Evolutionary conservation across 1,140 invertebrate species (phyloP), one percentile per base, ranked within the genome.

Genomic region (Matsumurasca onukii): DNA sequence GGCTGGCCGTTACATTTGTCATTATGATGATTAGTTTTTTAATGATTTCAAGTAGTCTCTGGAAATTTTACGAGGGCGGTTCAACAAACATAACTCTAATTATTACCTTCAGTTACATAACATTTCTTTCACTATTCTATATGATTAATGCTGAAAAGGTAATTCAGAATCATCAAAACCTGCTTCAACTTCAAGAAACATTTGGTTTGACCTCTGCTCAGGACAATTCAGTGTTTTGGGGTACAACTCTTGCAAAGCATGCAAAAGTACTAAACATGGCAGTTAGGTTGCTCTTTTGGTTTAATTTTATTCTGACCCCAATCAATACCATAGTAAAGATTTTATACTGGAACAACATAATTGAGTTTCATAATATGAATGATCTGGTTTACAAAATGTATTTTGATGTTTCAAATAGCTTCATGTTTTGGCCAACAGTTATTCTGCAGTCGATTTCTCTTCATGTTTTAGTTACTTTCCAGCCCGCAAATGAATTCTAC

Each of bases 21-120:
- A 25, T 59, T 25, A 27, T 59, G 13, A 59, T 24, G 3, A 9
- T 59, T 3, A 59, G 24, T n/a, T 59, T 24, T 22, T 22, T 59
- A 13, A 2, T 59, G 55, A 59, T 59, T 27, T 59, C 55, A 2
- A 22, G 15, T 9, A 24, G 25, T 12, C 30, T 59, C 30, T 59
- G 55, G 55, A 5, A 59, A 9, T 59, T 59, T n/a, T 27, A n/a
- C n/a, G 22, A 59, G 24, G 55, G 55, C 25, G 55, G 55, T 27
- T 9, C 15, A 5, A 27, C 55, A 9, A 59, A 24, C 55, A 27
- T 13, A 15, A 59, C 55, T 2, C 9, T 59, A 27, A 29, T 2
- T 9, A 24, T 59, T 27, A 59, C 30, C 24, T 5, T 12, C 24
- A 29, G 15, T 29, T 59, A 59, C 25, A 27, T 22, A 12, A 59